Conservation (phyloP, 2,888 invertebrate species). For the Lasius fuliginosus region DNA sequence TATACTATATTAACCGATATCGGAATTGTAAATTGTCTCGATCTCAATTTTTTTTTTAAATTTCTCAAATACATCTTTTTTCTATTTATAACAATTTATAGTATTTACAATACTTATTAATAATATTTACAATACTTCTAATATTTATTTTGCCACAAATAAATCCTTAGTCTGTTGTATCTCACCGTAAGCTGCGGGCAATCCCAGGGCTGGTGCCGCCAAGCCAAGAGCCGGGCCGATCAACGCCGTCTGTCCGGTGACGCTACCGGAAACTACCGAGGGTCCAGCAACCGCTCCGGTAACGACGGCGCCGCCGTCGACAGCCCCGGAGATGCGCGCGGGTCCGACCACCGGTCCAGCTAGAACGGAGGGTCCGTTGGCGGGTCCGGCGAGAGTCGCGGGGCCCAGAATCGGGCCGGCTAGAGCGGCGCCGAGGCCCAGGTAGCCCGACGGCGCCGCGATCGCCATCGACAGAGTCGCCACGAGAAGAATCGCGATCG, state of each 20-base stretch:
- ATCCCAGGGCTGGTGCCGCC: conserved; percentile 59
- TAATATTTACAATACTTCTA: background rate
- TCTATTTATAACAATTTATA: background rate
- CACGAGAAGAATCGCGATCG: conserved; percentile 78
- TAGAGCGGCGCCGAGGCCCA: conserved; percentile 78
- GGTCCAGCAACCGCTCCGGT: conserved; percentile 84
- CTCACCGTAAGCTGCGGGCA: conserved; percentile 58
- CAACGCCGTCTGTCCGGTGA: conserved; percentile 80
- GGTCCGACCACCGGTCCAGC: conserved; percentile 83
- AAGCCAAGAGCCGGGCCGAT: conserved; percentile 66
- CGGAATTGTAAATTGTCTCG: background rate
- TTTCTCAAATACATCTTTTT: background rate
- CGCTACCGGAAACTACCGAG: conserved; percentile 82
- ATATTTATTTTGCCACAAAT: background rate
- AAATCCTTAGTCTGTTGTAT: background rate
- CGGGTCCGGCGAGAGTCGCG: conserved; percentile 80
- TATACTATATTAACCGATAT: background rate
- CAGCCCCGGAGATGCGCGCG: conserved; percentile 83
- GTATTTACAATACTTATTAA: background rate
- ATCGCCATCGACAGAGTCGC: conserved; percentile 78
- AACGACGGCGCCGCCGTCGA: conserved; percentile 84
- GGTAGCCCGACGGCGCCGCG: conserved; percentile 81
- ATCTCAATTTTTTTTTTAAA: background rate
- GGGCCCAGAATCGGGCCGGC: conserved; percentile 82
- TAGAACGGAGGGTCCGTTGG: conserved; percentile 79